phyloP scores from a whole-genome alignment of 2,113 vertebrate species.

The Neopipo cinnamomea region DNA sequence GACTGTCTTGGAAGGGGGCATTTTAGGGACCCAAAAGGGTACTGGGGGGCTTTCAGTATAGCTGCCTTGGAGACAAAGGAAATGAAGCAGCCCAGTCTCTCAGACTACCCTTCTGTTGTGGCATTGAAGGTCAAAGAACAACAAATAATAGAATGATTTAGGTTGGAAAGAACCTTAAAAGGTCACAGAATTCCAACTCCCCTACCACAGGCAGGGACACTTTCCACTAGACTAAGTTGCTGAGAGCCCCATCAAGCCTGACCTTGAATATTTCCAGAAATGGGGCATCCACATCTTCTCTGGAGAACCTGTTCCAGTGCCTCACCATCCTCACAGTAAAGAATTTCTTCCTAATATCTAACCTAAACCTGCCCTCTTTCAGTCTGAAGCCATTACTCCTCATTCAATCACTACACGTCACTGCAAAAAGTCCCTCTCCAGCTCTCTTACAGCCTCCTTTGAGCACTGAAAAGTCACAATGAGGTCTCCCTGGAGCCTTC shows the following conservation, averaged over 20 bases:
- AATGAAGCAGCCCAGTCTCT: neutral
- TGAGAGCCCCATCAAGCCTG: neutral
- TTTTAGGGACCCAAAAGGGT: neutral
- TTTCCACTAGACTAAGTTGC: neutral
- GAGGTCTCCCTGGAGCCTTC: neutral
- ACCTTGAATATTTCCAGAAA: neutral
- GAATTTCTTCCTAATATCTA: neutral
- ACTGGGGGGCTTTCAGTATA: neutral
- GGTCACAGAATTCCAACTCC: neutral
- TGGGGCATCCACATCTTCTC: neutral
- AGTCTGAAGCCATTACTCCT: neutral
- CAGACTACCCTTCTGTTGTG: neutral
- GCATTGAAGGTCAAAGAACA: neutral
- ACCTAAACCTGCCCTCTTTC: neutral
- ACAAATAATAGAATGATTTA: neutral
- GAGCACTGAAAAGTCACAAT: neutral
- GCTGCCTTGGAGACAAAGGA: neutral
- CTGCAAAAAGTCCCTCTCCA: neutral
- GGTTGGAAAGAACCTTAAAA: neutral
- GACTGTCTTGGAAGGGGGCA: fast-evolving
- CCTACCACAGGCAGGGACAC: neutral
- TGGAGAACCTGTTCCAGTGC: neutral
- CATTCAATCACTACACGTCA: neutral
- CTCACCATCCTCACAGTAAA: neutral
- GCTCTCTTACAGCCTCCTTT: neutral